phyloP scores from a whole-genome alignment of 2,888 invertebrate species.

The Cheilosia variabilis region DNA sequence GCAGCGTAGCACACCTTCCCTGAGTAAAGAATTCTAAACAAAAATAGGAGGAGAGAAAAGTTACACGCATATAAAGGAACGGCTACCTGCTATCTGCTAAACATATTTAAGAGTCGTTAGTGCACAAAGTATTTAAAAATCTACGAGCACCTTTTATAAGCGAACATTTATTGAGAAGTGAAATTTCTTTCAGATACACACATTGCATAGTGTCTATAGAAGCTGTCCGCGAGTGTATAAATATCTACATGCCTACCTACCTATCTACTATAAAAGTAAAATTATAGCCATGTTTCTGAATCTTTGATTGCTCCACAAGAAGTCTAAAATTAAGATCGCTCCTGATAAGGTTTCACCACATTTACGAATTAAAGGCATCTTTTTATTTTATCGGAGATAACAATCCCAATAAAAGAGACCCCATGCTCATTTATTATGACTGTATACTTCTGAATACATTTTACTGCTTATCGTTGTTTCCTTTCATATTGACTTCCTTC shows the following conservation, averaged over 20 bases:
- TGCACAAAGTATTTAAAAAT: constrained; percentile 29
- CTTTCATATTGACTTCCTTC: constrained; percentile 54
- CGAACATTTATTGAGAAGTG: constrained; percentile 15
- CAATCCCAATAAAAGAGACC: constrained; percentile 70
- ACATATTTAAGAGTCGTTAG: constrained; percentile 32
- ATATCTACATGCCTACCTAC: neutral
- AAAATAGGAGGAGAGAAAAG: too few species aligned
- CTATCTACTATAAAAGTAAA: constrained; percentile 74
- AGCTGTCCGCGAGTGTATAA: neutral
- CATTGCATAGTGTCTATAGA: constrained; percentile 3
- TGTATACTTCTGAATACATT: constrained; percentile 71
- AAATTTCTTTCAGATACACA: constrained; percentile 10
- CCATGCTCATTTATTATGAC: constrained; percentile 72
- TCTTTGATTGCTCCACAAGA: constrained; percentile 77
- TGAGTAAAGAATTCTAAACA: too few species aligned
- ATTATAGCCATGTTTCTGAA: constrained; percentile 79
- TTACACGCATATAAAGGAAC: neutral
- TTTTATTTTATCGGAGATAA: constrained; percentile 74
- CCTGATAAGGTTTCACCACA: constrained; percentile 76
- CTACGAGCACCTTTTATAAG: constrained; percentile 9
- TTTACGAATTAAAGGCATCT: constrained; percentile 73
- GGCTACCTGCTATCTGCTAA: constrained; percentile 6
- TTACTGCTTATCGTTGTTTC: constrained; percentile 68
- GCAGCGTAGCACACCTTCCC: too few species aligned
- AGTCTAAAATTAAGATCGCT: constrained; percentile 76